Evolutionary conservation across 2,113 vertebrate species (phyloP).

Genomic region (Cathartes aura): DNA sequence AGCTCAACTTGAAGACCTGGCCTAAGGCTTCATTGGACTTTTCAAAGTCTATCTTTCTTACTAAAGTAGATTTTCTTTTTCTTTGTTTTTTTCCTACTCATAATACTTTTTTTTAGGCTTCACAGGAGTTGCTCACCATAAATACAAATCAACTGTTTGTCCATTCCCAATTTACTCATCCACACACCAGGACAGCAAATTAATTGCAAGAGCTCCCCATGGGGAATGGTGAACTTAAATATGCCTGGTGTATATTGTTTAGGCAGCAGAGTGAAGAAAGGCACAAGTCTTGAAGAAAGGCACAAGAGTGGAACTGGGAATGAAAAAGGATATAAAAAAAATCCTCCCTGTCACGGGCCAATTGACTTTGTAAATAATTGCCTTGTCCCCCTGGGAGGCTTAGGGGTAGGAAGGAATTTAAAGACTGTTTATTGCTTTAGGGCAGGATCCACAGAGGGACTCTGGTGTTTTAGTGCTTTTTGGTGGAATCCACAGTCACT

Average conservation of each 20-base stretch:
- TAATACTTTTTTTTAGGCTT: conserved; percentile 44
- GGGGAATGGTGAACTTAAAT: conserved; percentile 59
- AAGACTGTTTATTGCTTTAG: conserved; percentile 48
- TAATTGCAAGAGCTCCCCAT: conserved; percentile 67
- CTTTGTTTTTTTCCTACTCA: not conserved
- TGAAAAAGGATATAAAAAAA: conserved; percentile 17
- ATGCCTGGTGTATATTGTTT: conserved; percentile 42
- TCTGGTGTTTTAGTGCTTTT: not conserved
- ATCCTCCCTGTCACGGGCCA: not conserved
- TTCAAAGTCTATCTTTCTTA: not conserved
- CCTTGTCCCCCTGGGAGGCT: not conserved
- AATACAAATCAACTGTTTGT: conserved; percentile 68
- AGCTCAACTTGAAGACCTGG: not conserved
- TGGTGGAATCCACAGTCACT: not conserved
- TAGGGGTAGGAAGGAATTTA: conserved; percentile 37
- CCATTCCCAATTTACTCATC: conserved; percentile 68
- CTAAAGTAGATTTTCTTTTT: not conserved
- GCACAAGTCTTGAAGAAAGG: not conserved
- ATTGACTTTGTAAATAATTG: conserved; percentile 74
- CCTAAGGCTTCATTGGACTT: not conserved
- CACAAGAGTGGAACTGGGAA: not conserved
- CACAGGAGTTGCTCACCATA: conserved; percentile 56
- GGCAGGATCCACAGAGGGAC: not conserved
- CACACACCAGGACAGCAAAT: conserved; percentile 70
- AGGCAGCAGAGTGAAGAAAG: conserved; percentile 41